Evolutionary conservation across 2,113 vertebrate genomes (phyloP), one percentile per base, ranked within the genome.

Genomic region (Sceloporus undulatus): DNA sequence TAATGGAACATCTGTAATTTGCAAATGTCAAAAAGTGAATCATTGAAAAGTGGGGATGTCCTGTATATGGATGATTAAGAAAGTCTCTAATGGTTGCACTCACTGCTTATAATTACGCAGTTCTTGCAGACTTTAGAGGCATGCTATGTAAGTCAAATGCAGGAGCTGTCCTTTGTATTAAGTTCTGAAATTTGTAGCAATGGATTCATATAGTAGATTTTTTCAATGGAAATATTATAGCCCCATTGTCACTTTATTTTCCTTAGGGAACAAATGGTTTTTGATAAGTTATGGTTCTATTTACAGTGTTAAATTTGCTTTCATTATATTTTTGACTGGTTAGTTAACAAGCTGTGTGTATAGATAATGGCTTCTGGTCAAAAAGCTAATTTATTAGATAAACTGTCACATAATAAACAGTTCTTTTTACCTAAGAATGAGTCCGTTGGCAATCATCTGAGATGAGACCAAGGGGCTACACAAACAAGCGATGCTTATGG

Each of bases 101-200:
- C 70, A 62, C 59, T 18, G 13, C 59, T 62, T 62, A 62, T 27
- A 27, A 54, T 13, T 76, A 25, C 42, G 2, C 71, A 59, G 23
- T 10, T 34, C 71, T 27, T 40, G n/a, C 1, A 29, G 56, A n/a
- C 40, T 52, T 71, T 71, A 13, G 29, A 56, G 16, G 5, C 19
- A 38, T 40, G 5, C 6, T 85, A 2, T 74, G 56, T 85, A 59
- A 85, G 6, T 34, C 16, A 56, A 16, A 19, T 18, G 34, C 40
- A 25, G 85, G 85, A 86, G 85, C 85, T 86, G 85, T 86, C 85
- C 85, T 78, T 29, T 8, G 62, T 34, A 68, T 52, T 48, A n/a
- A 86, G 75, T 86, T 78, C 75, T 86, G 85, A 86, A 68, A 68
- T 73, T 9, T 21, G 13, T 18, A 62, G 18, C 59, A 62, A 62